A percentile compares a stretch with the other conserved stretches of the same genome.
Evolutionary conservation across 1,140 invertebrate genomes (phyloP).

Genomic region (Chionoecetes opilio): DNA sequence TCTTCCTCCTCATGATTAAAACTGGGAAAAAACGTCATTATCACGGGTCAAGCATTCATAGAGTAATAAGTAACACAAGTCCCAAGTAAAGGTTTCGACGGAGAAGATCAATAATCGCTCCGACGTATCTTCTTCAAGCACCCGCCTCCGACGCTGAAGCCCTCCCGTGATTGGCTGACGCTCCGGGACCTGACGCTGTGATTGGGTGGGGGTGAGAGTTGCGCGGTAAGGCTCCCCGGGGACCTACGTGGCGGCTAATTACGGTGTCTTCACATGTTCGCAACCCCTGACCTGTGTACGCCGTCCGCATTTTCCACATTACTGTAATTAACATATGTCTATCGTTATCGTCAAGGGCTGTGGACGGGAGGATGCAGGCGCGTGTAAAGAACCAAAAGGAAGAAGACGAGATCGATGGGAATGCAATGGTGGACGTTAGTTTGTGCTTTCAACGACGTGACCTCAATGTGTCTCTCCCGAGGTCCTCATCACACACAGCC

Average conservation of each 20-base stretch:
- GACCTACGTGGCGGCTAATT: constrained; percentile 74
- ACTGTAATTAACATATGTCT: constrained; percentile 71
- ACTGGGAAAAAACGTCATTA: background rate
- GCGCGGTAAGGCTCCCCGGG: constrained; percentile 65
- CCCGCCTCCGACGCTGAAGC: constrained; percentile 74
- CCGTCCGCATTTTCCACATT: constrained; percentile 56
- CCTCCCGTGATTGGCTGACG: constrained; percentile 66
- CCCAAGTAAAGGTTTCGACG: constrained; percentile 49
- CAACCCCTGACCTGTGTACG: constrained; percentile 76
- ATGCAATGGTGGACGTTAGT: background rate
- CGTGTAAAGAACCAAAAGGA: background rate
- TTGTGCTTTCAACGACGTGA: background rate
- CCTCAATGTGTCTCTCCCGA: background rate
- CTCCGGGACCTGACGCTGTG: background rate
- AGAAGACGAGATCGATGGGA: background rate
- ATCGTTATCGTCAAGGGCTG: background rate
- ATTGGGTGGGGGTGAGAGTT: constrained; percentile 66
- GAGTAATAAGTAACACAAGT: constrained; percentile 10
- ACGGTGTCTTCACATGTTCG: constrained; percentile 77
- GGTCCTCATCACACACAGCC: background rate
- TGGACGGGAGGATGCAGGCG: background rate
- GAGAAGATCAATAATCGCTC: constrained; percentile 74
- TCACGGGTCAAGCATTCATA: background rate
- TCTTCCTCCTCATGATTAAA: background rate
- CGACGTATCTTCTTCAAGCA: constrained; percentile 77